These are phyloP conservation scores for Betta splendens DNA, from an alignment of 2,797 vertebrate genomes.

Conservation along the genomic window DNA sequence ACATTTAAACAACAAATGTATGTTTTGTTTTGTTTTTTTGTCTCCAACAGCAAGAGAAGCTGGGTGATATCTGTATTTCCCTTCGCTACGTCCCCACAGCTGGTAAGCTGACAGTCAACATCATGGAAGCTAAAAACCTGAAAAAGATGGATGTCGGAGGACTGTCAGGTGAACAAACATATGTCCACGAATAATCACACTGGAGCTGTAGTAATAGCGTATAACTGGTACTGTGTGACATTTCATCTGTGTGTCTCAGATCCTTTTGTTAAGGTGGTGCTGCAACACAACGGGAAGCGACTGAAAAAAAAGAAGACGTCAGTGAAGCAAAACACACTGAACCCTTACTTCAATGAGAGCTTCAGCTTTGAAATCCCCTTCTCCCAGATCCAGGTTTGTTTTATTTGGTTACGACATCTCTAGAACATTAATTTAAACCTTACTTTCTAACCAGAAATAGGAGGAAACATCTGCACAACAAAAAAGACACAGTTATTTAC, in stretches of 20 bases:
- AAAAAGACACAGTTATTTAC: too few relatives aligned
- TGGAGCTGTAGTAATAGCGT: neutral
- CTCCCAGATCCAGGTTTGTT: conserved; percentile 88
- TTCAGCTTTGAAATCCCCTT: conserved; percentile 95
- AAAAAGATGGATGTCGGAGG: conserved; percentile 94
- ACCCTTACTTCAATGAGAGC: conserved; percentile 93
- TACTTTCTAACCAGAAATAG: too few relatives aligned
- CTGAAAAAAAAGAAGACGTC: conserved; percentile 94
- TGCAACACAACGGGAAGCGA: conserved; percentile 90
- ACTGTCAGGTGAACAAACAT: conserved; percentile 84
- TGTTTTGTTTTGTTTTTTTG: neutral
- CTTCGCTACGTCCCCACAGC: conserved; percentile 91
- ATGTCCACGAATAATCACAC: neutral
- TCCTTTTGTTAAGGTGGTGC: conserved; percentile 90
- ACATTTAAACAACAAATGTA: neutral
- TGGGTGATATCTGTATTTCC: conserved; percentile 93
- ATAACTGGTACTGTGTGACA: neutral
- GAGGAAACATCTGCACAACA: too few relatives aligned
- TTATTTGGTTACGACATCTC: too few relatives aligned
- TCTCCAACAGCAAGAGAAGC: conserved; percentile 84
- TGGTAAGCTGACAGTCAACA: conserved; percentile 88
- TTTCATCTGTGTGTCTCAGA: conserved; percentile 67
- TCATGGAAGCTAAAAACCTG: conserved; percentile 92
- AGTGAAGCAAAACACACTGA: conserved; percentile 93
- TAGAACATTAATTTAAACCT: too few relatives aligned